Percentiles rank a stretch among this genome's conserved stretches.
phyloP scores from a whole-genome alignment of 2,113 vertebrate species.

The Sylvietta virens region DNA sequence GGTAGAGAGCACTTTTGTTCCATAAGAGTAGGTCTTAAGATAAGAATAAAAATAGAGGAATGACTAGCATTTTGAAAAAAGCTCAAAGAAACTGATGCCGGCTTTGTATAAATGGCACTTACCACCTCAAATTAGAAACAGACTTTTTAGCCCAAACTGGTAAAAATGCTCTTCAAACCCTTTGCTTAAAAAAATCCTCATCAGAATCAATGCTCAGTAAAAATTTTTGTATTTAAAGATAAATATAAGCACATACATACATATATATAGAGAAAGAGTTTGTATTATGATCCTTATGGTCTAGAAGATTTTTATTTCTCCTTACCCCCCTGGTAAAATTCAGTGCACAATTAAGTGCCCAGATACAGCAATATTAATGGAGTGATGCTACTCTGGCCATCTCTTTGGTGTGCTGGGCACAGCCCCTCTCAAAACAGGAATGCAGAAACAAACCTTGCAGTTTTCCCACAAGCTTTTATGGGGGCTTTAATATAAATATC shows the following conservation, averaged over 20 bases:
- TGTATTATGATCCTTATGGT: background rate
- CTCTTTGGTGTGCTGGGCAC: background rate
- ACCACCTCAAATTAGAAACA: background rate
- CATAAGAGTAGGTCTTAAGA: background rate
- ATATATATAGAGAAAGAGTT: rapidly evolving
- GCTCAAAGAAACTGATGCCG: background rate
- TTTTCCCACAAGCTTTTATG: constrained; percentile 40
- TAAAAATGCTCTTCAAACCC: background rate
- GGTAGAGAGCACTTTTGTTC: background rate
- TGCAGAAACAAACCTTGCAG: background rate
- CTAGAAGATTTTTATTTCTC: background rate
- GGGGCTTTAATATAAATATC: constrained; percentile 35
- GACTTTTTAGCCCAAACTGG: background rate
- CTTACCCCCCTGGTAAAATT: background rate
- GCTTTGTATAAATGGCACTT: background rate
- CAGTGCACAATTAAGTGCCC: background rate
- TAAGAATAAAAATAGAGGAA: background rate
- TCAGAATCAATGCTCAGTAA: background rate
- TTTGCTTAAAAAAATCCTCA: background rate
- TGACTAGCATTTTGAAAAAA: background rate
- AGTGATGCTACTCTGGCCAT: background rate
- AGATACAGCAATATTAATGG: background rate
- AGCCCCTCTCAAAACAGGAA: constrained; percentile 14
- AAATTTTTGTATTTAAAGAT: background rate
- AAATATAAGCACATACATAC: background rate